Base-by-base conservation (phyloP, 2,888 invertebrate species). In the Bombylius discolor region DNA sequence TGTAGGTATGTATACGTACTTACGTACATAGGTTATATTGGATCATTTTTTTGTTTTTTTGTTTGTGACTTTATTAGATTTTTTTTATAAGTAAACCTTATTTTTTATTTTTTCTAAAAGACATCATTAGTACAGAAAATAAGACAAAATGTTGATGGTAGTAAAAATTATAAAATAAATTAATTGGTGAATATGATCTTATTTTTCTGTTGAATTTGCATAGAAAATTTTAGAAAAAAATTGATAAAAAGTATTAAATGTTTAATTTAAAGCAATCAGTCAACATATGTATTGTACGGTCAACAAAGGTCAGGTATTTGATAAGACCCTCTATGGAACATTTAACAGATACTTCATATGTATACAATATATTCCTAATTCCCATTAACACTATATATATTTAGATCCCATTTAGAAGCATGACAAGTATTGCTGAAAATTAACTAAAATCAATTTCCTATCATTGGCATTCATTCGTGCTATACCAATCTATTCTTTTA, bases 381-480 rank as follows among this genome's bases (percentile, higher is more conserved):
- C 39, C 12, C 39, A 42, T 42, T 6, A 42, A 42, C 39, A 42
- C 39, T 23, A 23, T 23, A 23, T 23, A 23, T 6, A 42, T 42
- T 42, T 11, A 42, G 11, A 42, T 42, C 50, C 39, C 51, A 55
- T 51, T 55, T 50, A 55, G 45, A 44, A 39, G 50, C 50, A 47
- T 55, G 50, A 55, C 54, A 55, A 50, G 54, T 49, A 50, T 50
- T 50, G 50, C 50, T 50, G 34, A 51, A 55, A 55, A 42, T 42
- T 55, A 46, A 51, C 46, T 50, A 36, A 55, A 55, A 51, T 55
- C 55, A 55, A 55, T 55, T 55, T 51, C 47, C 39, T 46, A 39
- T 46, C 55, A 55, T 50, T 46, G 50, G 55, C 50, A 51, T 55
- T 54, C 54, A 49, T 49, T 49, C 49, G 47, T 23, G 45, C 45